Base-by-base conservation (phyloP, 2,888 invertebrate genomes). In the Seira musarum region DNA sequence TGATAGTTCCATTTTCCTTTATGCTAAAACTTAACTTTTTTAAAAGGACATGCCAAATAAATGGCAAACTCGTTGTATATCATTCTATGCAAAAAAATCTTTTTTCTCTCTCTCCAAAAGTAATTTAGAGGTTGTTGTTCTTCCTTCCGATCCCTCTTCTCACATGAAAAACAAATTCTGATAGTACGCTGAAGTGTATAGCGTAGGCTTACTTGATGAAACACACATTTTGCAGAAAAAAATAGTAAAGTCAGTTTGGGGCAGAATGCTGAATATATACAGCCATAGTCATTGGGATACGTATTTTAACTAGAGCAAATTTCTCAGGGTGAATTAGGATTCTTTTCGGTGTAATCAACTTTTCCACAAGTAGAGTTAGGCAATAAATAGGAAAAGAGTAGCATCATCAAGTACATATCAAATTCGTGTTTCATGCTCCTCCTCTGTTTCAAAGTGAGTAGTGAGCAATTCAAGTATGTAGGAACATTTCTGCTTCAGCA, bases 41-140 rank as follows among this genome's bases (percentile, higher is more conserved):
- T 13, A 46, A 53, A 2, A 57, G n/a, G 70, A 30, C 60, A 70
- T 60, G 60, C 70, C 70, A 60, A 70, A 70, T 60, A 70, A 70
- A 60, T 60, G 68, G 68, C 53, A 5, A 15, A 68, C 46, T 21
- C n/a, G 57, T 17, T 57, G 57, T 57, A 57, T 17, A 57, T 57
- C 57, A 69, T 70, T 57, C 30, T 30, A 60, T 63, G 24, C 13
- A 24, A 35, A 57, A 66, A 61, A 75, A 25, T 60, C 30, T 68
- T 66, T 63, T 15, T 53, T 60, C 30, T 57, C 24, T 66, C 53
- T 65, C 13, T 61, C 49, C 25, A 53, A 64, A 76, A 69, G 76
- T 76, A 76, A 76, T 76, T 76, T 76, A 76, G 60, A 69, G 76
- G 76, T 76, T 76, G 69, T 76, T 76, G 69, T 76, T 76, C 76